A percentile compares a stretch with the other conserved stretches of the same genome.
Conservation (phyloP, 1,140 invertebrate species). For the Ceratosolen fusciceps region DNA sequence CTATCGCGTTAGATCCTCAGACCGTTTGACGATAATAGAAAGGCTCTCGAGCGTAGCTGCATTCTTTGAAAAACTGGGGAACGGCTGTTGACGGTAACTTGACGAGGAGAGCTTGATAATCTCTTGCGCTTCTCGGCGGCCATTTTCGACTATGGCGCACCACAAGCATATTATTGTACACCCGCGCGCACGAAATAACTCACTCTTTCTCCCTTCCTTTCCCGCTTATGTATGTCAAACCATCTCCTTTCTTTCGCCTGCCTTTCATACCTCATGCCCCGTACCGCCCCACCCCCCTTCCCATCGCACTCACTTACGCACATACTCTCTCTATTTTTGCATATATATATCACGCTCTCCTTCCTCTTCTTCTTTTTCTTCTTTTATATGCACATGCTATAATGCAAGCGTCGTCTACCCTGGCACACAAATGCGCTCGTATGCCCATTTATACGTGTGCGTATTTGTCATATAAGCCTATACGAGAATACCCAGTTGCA, state of each 20-base stretch:
- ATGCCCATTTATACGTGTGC: no score
- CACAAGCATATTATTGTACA: conserved; percentile 10
- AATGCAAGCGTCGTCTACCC: background rate
- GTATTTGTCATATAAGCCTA: background rate
- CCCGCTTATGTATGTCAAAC: no score
- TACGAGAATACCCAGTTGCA: background rate
- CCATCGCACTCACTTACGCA: background rate
- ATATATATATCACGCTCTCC: no score
- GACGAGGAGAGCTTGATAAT: conserved; percentile 44
- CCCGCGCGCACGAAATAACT: conserved; percentile 45
- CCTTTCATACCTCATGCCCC: conserved; percentile 16
- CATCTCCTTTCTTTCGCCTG: no score
- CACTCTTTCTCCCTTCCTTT: conserved; percentile 28
- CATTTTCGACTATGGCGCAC: conserved; percentile 64
- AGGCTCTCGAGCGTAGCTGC: background rate
- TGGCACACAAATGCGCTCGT: background rate
- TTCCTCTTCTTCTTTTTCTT: conserved; percentile 1
- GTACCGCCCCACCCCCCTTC: background rate
- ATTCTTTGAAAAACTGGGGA: background rate
- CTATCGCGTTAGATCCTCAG: background rate
- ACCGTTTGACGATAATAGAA: no score
- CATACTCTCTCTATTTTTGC: background rate
- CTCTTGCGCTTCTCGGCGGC: conserved; percentile 57
- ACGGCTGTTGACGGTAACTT: background rate
- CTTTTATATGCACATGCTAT: background rate